Percentiles rank a stretch among this genome's conserved stretches.
phyloP scores from a whole-genome alignment of 2,888 invertebrate genomes.

The Lepidocyrtinus sp. region DNA sequence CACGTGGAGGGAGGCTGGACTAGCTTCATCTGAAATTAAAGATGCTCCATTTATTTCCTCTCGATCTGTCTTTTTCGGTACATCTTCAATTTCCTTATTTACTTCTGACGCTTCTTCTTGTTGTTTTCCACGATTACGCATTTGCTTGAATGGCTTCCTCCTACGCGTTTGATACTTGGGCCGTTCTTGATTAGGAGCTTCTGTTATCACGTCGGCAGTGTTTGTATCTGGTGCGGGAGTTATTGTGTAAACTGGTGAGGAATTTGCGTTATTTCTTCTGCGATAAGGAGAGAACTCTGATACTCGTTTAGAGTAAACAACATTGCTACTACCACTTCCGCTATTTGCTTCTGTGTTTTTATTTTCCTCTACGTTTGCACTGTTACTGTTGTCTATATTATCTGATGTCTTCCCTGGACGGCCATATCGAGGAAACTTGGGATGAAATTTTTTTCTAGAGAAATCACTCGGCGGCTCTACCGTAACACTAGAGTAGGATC shows the following conservation, averaged over 20 bases:
- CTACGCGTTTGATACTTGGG: conserved; percentile 7
- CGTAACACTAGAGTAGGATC: neutral
- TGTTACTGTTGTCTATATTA: neutral
- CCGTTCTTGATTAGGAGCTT: neutral
- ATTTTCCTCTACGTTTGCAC: neutral
- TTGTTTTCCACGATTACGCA: conserved; percentile 33
- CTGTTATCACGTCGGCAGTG: neutral
- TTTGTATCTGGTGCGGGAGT: neutral
- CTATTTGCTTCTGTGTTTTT: too few species aligned
- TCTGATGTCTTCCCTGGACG: neutral
- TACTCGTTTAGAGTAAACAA: conserved; percentile 40
- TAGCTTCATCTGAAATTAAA: conserved; percentile 3
- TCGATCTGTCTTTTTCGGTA: neutral
- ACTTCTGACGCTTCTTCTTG: conserved; percentile 14
- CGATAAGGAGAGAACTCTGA: neutral
- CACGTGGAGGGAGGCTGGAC: conserved; percentile 37
- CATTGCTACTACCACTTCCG: conserved; percentile 10
- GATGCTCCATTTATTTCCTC: conserved; percentile 22
- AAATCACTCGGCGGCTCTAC: neutral
- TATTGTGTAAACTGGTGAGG: neutral
- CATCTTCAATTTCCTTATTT: conserved; percentile 10
- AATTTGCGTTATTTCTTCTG: neutral
- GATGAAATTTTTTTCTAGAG: neutral
- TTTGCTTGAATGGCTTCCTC: conserved; percentile 26
- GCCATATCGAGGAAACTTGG: neutral